Percentiles rank a stretch among this genome's conserved stretches.
These are phyloP conservation scores for Holacanthella duospinosa DNA, from an alignment of 2,888 invertebrate species.

Conservation along the genomic window DNA sequence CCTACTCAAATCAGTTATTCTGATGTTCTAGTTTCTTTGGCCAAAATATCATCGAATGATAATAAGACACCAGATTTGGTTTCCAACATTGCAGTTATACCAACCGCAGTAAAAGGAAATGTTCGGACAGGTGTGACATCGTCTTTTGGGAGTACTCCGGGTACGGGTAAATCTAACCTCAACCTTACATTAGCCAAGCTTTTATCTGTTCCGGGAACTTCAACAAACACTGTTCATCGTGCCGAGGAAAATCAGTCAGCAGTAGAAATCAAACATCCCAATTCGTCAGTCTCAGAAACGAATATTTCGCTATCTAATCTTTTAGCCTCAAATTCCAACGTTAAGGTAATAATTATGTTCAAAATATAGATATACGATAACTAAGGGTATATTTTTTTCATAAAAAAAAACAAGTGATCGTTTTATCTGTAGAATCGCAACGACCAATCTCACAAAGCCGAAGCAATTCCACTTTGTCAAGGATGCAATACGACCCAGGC, in stretches of 20 bases:
- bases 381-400: too few relatives aligned
- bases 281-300: constrained; percentile 10
- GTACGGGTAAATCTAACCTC: constrained; percentile 10
- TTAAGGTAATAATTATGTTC: constrained; percentile 34
- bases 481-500: constrained; percentile 71
- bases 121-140: constrained; percentile 14
- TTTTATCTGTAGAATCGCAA: neutral
- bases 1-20: constrained; percentile 51
- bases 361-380: too few relatives aligned
- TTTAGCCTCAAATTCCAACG: constrained; percentile 46
- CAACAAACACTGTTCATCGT: neutral
- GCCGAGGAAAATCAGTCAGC: neutral
- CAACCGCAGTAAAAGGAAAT: neutral
- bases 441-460: constrained; percentile 5
- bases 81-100: neutral
- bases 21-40: constrained; percentile 65
- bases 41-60: constrained; percentile 47
- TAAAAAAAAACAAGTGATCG: too few relatives aligned
- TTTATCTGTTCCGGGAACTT: constrained; percentile 26
- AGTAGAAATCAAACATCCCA: neutral
- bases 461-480: constrained; percentile 64
- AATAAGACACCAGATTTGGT: constrained; percentile 8
- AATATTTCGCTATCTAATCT: constrained; percentile 45
- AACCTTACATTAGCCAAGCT: constrained; percentile 31
- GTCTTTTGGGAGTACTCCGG: constrained; percentile 9